A percentile compares a stretch with the other conserved stretches of the same genome.
Evolutionary conservation across 1,140 invertebrate species (phyloP).

Genomic region (Arctopsyche grandis): DNA sequence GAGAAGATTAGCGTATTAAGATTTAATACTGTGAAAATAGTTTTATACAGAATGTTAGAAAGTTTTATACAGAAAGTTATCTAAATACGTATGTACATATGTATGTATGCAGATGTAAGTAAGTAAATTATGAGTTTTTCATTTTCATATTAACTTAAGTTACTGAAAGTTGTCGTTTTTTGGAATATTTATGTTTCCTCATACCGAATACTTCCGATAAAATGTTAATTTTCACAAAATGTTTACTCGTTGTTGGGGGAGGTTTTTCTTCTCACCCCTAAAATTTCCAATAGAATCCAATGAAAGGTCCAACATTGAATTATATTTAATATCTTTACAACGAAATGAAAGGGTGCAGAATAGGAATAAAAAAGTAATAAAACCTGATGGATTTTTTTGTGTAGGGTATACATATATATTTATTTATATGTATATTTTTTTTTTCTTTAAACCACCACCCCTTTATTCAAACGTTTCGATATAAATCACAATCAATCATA

Average conservation of each 20-base stretch:
- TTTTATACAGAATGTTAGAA: too few relatives aligned
- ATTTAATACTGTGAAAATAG: too few relatives aligned
- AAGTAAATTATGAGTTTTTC: too few relatives aligned
- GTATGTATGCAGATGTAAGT: too few relatives aligned
- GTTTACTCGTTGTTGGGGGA: neutral
- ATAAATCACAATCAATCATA: slow-evolving; percentile 36
- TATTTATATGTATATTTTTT: neutral
- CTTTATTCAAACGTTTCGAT: slow-evolving; percentile 28
- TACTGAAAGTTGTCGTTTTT: too few relatives aligned
- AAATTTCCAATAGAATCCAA: neutral
- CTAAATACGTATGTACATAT: too few relatives aligned
- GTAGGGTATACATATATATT: neutral
- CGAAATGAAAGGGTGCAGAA: slow-evolving; percentile 13
- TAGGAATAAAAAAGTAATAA: slow-evolving; percentile 47
- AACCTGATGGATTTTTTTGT: slow-evolving; percentile 37
- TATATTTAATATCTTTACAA: slow-evolving; percentile 1
- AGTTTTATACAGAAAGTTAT: too few relatives aligned
- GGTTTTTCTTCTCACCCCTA: neutral
- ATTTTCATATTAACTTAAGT: too few relatives aligned
- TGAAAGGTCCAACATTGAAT: slow-evolving; percentile 10
- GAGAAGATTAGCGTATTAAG: too few relatives aligned
- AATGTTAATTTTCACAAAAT: slow-evolving; percentile 26
- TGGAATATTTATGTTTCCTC: too few relatives aligned
- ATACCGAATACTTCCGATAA: neutral
- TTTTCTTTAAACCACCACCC: slow-evolving; percentile 44